These are phyloP conservation scores for Desmodus rotundus DNA, from an alignment of 2,113 vertebrate species.

Conservation along the genomic window DNA sequence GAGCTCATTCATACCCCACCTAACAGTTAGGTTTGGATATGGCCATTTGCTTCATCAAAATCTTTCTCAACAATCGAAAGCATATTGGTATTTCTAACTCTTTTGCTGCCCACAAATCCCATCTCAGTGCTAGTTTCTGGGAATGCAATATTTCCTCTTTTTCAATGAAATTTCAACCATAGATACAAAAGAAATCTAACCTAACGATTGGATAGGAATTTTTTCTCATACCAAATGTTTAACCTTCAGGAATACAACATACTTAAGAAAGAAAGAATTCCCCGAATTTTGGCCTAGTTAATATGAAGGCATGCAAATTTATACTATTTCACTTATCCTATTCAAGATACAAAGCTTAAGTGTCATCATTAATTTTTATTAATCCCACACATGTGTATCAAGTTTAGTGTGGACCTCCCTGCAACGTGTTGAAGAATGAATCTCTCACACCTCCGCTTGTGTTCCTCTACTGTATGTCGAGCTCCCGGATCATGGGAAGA, in stretches of 20 bases:
- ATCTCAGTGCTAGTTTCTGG: not conserved
- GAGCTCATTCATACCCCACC: not conserved
- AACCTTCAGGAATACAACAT: not conserved
- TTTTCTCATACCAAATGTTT: not conserved
- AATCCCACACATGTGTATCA: not conserved
- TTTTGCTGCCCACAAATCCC: not conserved
- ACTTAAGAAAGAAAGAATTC: not conserved
- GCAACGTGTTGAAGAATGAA: not conserved
- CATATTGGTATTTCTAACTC: not conserved
- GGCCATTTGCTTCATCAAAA: not conserved
- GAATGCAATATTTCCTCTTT: not conserved
- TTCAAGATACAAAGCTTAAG: not conserved
- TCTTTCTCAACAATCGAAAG: not conserved
- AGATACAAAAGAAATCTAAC: conserved; percentile 16
- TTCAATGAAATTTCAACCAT: conserved; percentile 6
- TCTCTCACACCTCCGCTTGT: not conserved
- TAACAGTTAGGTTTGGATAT: not conserved
- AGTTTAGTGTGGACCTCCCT: not conserved
- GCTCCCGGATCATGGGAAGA: not conserved
- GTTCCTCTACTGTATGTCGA: not conserved
- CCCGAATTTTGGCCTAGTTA: not conserved
- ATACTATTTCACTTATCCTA: not conserved
- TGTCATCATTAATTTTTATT: not conserved
- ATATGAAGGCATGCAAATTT: not conserved
- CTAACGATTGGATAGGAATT: not conserved